A percentile compares a stretch with the other conserved stretches of the same genome.
Conservation (phyloP, 2,113 vertebrate species). For the Oryzias javanicus region DNA sequence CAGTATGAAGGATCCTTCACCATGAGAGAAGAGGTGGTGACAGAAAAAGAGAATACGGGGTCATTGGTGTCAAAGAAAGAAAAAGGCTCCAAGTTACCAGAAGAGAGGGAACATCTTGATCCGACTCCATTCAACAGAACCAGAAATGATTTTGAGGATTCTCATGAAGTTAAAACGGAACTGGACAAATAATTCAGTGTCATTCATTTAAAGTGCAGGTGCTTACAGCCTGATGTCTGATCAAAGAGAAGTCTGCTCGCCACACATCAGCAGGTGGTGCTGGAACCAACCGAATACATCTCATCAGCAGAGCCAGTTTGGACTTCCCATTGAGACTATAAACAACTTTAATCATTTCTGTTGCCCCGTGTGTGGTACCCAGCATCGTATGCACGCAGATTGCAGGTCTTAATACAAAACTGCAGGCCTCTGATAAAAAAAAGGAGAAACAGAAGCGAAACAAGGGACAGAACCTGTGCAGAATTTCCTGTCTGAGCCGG, state of each 20-base stretch:
- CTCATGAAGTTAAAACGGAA: too few relatives aligned
- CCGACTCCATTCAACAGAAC: too few relatives aligned
- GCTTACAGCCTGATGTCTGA: slow-evolving; percentile 8
- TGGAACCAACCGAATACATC: slow-evolving; percentile 44
- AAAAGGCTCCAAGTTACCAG: too few relatives aligned
- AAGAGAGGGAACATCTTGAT: too few relatives aligned
- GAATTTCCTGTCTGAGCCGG: slow-evolving; percentile 45
- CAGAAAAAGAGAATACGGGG: too few relatives aligned
- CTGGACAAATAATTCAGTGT: too few relatives aligned
- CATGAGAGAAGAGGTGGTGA: too few relatives aligned
- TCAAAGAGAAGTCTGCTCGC: slow-evolving; percentile 6
- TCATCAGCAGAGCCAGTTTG: slow-evolving; percentile 50
- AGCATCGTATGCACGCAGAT: slow-evolving; percentile 13
- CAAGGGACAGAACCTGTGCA: slow-evolving; percentile 36
- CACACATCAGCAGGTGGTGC: slow-evolving; percentile 10
- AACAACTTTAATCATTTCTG: slow-evolving; percentile 65
- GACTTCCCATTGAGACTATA: slow-evolving; percentile 52
- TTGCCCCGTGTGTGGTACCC: slow-evolving; percentile 22
- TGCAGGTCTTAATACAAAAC: slow-evolving; percentile 36
- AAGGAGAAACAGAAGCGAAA: slow-evolving; percentile 29
- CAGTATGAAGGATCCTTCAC: too few relatives aligned
- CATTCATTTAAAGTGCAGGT: neutral
- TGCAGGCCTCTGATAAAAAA: slow-evolving; percentile 59
- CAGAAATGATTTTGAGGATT: too few relatives aligned
- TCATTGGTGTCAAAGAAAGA: too few relatives aligned